These are phyloP conservation scores for Dicycla oo DNA, from an alignment of 2,888 invertebrate genomes.

Conservation along the genomic window DNA sequence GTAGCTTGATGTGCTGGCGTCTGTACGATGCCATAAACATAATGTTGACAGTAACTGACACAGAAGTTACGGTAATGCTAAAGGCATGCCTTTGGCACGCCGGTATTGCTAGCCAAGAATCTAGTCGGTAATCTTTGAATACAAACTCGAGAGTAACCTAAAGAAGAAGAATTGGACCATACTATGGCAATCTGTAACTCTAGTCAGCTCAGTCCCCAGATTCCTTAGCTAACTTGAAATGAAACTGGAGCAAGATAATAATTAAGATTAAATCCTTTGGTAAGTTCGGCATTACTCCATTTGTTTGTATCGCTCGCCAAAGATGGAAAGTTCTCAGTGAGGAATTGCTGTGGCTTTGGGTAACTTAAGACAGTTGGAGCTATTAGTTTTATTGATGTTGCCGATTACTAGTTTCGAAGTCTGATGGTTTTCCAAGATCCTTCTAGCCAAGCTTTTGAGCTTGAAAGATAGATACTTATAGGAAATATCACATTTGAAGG, in stretches of 20 bases:
- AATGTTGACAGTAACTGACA: neutral
- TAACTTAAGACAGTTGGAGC: slow-evolving; percentile 45
- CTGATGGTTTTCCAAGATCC: slow-evolving; percentile 3
- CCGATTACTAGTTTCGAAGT: slow-evolving; percentile 43
- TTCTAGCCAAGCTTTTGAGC: neutral
- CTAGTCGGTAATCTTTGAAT: neutral
- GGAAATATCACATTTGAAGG: neutral
- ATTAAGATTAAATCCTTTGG: slow-evolving; percentile 50
- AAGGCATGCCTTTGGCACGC: neutral
- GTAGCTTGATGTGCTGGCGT: too few species aligned
- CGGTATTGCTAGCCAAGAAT: neutral
- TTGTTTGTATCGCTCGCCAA: slow-evolving; percentile 50
- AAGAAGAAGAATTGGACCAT: slow-evolving; percentile 2
- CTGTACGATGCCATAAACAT: neutral
- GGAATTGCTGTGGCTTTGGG: slow-evolving; percentile 46
- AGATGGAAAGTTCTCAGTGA: slow-evolving; percentile 46
- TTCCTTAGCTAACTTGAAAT: slow-evolving; percentile 47
- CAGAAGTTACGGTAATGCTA: neutral
- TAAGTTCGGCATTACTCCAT: slow-evolving; percentile 37
- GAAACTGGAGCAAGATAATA: slow-evolving; percentile 40
- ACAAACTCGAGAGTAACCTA: neutral
- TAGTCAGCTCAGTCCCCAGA: slow-evolving; percentile 24
- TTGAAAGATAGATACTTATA: neutral
- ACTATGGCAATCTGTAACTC: slow-evolving; percentile 13
- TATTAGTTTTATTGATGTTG: slow-evolving; percentile 54